Evolutionary conservation across 92 coral and sea anemone genomes (phyloP).

Genomic region (Siderastrea siderea): DNA sequence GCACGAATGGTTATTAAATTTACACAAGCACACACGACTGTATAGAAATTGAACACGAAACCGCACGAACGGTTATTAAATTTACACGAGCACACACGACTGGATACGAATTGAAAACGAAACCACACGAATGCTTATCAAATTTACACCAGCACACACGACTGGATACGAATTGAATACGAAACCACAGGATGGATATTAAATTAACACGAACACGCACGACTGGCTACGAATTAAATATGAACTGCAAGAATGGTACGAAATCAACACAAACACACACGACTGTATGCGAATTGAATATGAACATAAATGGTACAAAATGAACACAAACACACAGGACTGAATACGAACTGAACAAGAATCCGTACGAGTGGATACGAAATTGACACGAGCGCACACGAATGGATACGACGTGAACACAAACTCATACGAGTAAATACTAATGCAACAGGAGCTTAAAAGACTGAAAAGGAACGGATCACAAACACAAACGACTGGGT

Average conservation of each 20-base stretch:
- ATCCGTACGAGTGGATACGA: background rate
- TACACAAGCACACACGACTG: background rate
- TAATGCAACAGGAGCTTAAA: background rate
- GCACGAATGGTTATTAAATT: background rate
- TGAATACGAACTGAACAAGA: background rate
- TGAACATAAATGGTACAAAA: background rate
- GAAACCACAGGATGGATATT: background rate
- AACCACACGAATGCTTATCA: background rate
- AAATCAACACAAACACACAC: background rate
- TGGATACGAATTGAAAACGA: background rate
- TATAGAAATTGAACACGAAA: background rate
- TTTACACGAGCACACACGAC: background rate
- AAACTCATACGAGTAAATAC: background rate
- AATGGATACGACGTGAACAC: background rate
- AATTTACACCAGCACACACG: background rate
- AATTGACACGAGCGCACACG: background rate
- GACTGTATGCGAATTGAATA: background rate
- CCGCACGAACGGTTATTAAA: background rate
- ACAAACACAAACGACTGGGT: background rate
- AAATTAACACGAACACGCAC: background rate
- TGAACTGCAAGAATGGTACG: background rate
- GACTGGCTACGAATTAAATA: background rate
- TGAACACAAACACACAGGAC: background rate
- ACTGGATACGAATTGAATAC: background rate
- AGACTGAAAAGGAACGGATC: background rate